Base-by-base conservation (phyloP, 2,797 vertebrate species). In the Fistularia commersonii region DNA sequence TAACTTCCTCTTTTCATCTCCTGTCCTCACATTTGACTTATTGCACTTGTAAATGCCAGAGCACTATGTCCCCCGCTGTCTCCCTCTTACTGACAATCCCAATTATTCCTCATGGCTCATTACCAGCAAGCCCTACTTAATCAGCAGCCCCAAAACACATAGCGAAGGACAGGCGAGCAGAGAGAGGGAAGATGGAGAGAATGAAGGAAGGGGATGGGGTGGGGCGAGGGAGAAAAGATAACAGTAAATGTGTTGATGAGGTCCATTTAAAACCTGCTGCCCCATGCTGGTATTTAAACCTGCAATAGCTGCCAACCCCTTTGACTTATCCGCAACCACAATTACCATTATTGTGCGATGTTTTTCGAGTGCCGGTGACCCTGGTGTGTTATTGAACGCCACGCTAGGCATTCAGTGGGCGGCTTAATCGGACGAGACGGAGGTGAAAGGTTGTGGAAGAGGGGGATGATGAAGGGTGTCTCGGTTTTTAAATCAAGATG, bases 61-160 rank as follows among this genome's bases (percentile, higher is more conserved):
- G 64, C 77, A 57, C 77, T 79, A 68, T 57, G 80, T 89, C 77
- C 78, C 71, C 86, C 75, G 84, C 88, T 83, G 88, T 69, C 73
- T 72, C 50, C 35, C 77, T 62, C 85, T 57, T 82, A 82, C 74
- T 87, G 66, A 84, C 90, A 89, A 87, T 89, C 82, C 83, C 84
- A 89, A 87, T 88, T 87, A 90, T 80, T 85, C 82, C 77, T 82
- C 79, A 80, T 72, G 87, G 79, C 83, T 89, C 84, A 87, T 89
- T 87, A 88, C 71, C 74, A 69, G 60, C 68, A 64, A 67, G 15
- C 68, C 66, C 69, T 77, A 81, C 75, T 80, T 86, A 87, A 87
- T 88, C 87, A 84, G 75, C 73, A 41, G 49, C 49, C 62, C 46
- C 44, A 65, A 63, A 81, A 74, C 58, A 69, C 44, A 23, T 37